A percentile compares a stretch with the other conserved stretches of the same genome.
phyloP scores from a whole-genome alignment of 2,888 invertebrate species.

The Drosophila vallismaia region DNA sequence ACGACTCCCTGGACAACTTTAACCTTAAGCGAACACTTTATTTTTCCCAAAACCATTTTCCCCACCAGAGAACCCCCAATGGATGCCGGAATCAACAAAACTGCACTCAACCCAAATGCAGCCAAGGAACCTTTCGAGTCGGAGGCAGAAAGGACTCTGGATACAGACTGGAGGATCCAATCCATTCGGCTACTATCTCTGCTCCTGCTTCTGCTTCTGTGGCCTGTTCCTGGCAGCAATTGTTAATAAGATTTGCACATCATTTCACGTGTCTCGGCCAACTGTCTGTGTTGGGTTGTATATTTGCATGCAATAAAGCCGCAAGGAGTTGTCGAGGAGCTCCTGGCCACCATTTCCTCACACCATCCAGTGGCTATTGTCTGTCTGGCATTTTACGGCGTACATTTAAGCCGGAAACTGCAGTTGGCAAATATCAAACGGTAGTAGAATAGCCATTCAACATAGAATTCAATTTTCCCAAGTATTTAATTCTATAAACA shows the following conservation, averaged over 20 bases:
- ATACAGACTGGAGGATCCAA: constrained; percentile 10
- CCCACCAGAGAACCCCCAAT: constrained; percentile 30
- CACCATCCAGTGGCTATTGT: constrained; percentile 48
- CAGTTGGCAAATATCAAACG: constrained; percentile 36
- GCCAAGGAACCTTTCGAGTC: neutral
- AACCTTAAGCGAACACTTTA: constrained; percentile 10
- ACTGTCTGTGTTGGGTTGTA: constrained; percentile 51
- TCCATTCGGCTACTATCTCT: constrained; percentile 16
- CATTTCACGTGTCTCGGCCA: constrained; percentile 74
- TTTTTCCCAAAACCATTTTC: constrained; percentile 2
- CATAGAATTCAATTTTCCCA: neutral
- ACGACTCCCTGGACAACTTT: constrained; percentile 9
- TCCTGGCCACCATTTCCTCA: constrained; percentile 20
- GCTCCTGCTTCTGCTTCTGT: constrained; percentile 21
- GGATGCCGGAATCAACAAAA: constrained; percentile 27
- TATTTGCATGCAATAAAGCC: constrained; percentile 75
- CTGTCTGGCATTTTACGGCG: constrained; percentile 61
- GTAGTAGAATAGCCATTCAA: neutral
- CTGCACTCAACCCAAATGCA: constrained; percentile 39
- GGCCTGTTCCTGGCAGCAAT: constrained; percentile 71
- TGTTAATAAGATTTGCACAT: constrained; percentile 79
- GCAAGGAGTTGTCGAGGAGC: constrained; percentile 49
- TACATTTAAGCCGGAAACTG: constrained; percentile 52
- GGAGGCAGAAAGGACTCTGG: neutral
- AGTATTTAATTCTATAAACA: neutral